Base-by-base conservation (phyloP, 1,140 invertebrate genomes). In the Adoxophyes honmai region DNA sequence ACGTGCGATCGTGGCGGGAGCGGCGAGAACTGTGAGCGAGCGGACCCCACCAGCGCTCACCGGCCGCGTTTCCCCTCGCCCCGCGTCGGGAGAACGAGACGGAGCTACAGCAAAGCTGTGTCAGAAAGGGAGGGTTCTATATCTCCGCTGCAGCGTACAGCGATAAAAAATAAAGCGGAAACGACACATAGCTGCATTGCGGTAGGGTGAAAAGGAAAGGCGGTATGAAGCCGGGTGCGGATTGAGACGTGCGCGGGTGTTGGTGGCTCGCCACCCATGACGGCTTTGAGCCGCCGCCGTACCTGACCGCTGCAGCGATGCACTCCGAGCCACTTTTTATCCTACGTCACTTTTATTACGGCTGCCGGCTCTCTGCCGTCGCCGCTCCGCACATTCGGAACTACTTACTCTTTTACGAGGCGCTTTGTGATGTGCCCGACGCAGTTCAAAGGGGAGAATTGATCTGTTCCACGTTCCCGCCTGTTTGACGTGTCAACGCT, bases 261-360 rank as follows among this genome's bases (percentile, higher is more conserved):
- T 78, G 83, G 76, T 81, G 75, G 91, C 91, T 90, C 89, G 91
- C 91, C 91, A 92, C 91, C 91, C 92, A 92, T 92, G 91, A 91
- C 90, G 91, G 90, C 92, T 92, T 91, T 91, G 91, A 91, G 89
- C 86, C 85, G 90, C 91, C 91, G 91, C 90, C 90, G 88, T 84
- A 75, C 75, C 78, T 81, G 81, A 61, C 71, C 68, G 57, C 75
- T 77, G 71, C 68, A 60, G 60, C 64, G 62, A 55, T 65, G 65
- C 68, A 68, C 73, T 66, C 67, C 54, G 15, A 62, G 63, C 73
- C 72, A 53, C 66, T 85, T 87, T 87, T 85, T 85, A 79, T 81
- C 82, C 70, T 66, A 71, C 73, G 72, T 77, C 77, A 84, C 81
- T 85, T 85, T 88, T 86, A 86, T 84, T 82, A 85, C 79, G 79